A percentile compares a stretch with the other conserved stretches of the same genome.
These are phyloP conservation scores for Dynastes grantii DNA, from an alignment of 2,888 invertebrate species.

Conservation along the genomic window DNA sequence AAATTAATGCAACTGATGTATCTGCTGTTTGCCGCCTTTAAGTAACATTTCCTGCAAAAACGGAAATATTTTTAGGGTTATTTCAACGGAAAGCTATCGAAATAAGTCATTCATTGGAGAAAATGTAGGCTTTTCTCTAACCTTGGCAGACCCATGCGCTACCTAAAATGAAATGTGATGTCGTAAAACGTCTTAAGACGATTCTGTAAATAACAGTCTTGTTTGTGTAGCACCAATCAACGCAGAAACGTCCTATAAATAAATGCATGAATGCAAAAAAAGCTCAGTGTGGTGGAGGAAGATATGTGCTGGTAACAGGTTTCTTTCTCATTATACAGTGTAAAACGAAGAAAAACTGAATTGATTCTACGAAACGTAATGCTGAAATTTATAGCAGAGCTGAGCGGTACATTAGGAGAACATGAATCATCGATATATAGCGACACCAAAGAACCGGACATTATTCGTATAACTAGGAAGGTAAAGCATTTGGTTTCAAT, in stretches of 20 bases:
- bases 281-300: background rate
- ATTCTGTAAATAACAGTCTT: background rate
- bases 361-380: conserved; percentile 30
- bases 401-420: background rate
- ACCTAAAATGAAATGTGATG: background rate
- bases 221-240: conserved; percentile 3
- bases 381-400: conserved; percentile 18
- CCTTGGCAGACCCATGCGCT: too few species aligned
- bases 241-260: conserved; percentile 9
- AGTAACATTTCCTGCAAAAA: too few species aligned
- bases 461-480: background rate
- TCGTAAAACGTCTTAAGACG: conserved; percentile 3
- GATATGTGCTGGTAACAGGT: conserved; percentile 20
- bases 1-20: too few species aligned
- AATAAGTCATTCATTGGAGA: too few species aligned
- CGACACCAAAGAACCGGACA: conserved; percentile 7
- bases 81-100: too few species aligned
- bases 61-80: too few species aligned
- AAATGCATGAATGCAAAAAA: conserved; percentile 18
- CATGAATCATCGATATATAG: conserved; percentile 6
- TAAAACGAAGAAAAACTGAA: conserved; percentile 19
- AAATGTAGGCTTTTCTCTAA: too few species aligned
- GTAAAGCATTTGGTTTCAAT: too few species aligned
- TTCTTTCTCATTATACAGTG: conserved; percentile 30
- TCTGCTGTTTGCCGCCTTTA: too few species aligned